phyloP scores from a whole-genome alignment of 2,797 vertebrate genomes.

The Rhynchotus rufescens region DNA sequence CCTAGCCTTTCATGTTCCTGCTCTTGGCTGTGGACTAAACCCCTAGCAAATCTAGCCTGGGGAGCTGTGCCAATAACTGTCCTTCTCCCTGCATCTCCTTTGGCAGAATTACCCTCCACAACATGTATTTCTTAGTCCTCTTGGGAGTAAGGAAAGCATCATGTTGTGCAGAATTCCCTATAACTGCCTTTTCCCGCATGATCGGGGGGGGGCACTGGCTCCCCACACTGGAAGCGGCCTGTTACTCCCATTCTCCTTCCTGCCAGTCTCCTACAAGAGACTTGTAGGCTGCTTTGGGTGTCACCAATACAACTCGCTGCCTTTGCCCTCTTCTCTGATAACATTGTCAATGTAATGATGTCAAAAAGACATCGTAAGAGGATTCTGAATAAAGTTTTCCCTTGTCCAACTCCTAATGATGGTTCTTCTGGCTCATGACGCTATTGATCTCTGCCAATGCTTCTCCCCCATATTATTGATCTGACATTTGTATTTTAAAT shows the following conservation, averaged over 20 bases:
- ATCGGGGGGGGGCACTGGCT: not conserved
- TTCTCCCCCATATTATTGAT: not conserved
- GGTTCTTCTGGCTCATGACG: not conserved
- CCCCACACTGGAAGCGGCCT: not conserved
- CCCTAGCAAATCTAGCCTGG: not conserved
- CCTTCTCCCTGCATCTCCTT: not conserved
- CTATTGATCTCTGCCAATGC: not conserved
- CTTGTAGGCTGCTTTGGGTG: not conserved
- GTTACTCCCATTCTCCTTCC: not conserved
- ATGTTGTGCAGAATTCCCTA: not conserved
- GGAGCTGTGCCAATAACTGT: not conserved
- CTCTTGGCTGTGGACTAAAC: not conserved
- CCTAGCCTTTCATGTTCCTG: not conserved
- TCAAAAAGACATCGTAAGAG: not conserved
- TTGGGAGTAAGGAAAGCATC: not conserved
- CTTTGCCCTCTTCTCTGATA: not conserved
- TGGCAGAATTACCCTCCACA: not conserved
- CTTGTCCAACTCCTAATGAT: not conserved
- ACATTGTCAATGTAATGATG: rapidly evolving
- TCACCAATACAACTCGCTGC: not conserved
- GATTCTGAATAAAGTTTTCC: not conserved
- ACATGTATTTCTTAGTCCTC: not conserved
- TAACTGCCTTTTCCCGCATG: not conserved
- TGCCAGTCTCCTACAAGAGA: not conserved
- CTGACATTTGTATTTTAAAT: not conserved